These are phyloP conservation scores for Tragelaphus scriptus DNA, from an alignment of 2,113 vertebrate species.

Conservation along the genomic window DNA sequence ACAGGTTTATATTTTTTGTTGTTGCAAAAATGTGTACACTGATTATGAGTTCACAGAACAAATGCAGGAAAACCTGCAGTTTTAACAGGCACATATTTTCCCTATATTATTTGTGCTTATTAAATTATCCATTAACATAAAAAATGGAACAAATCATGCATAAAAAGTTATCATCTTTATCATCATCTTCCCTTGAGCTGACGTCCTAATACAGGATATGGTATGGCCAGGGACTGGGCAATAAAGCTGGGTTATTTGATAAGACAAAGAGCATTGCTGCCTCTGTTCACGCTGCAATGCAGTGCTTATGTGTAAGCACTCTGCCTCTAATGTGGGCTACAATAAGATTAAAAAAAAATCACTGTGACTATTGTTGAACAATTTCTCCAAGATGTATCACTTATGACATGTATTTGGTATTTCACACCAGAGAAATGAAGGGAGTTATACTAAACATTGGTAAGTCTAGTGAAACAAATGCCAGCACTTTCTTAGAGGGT, in stretches of 20 bases:
- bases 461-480: not conserved
- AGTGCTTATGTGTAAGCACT: not conserved
- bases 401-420: not conserved
- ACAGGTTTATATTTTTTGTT: not conserved
- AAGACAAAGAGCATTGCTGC: not conserved
- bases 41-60: not conserved
- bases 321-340: not conserved
- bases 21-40: not conserved
- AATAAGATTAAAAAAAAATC: not conserved
- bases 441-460: not conserved
- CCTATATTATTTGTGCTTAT: not conserved
- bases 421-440: not conserved
- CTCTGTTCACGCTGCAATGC: not conserved
- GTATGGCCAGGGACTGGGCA: not conserved
- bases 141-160: not conserved
- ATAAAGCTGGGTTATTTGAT: not conserved
- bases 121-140: slow-evolving; percentile 34
- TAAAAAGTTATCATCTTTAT: not conserved
- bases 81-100: not conserved
- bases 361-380: no score
- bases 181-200: not conserved
- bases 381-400: not conserved
- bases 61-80: not conserved
- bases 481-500: not conserved
- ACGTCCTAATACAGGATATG: rapidly evolving